Evolutionary conservation across 23 tunicate species (phyloP).

Genomic region (Halocynthia roretzi): DNA sequence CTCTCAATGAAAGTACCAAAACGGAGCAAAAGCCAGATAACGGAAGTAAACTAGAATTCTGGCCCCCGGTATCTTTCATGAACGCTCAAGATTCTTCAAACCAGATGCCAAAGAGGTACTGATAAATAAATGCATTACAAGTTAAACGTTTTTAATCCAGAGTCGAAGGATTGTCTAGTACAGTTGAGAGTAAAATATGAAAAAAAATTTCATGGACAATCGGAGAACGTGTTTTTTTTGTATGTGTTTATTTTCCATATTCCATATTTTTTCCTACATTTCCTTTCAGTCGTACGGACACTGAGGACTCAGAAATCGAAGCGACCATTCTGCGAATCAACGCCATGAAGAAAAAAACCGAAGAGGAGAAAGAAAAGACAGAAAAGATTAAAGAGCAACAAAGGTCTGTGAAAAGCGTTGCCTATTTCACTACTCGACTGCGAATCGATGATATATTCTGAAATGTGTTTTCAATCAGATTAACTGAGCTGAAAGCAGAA

Average conservation of each 20-base stretch:
- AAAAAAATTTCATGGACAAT: too few species aligned
- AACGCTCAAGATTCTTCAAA: not conserved
- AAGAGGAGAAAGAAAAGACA: constrained; percentile 29
- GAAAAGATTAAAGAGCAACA: too few species aligned
- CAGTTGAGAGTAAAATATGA: too few species aligned
- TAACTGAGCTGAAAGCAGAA: not conserved
- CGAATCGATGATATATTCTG: not conserved
- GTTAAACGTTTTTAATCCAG: too few species aligned
- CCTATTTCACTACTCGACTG: not conserved
- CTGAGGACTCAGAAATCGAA: not conserved
- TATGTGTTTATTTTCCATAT: too few species aligned
- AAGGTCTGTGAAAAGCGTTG: too few species aligned
- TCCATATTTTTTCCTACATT: not conserved
- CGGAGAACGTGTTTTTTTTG: too few species aligned
- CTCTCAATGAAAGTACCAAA: not conserved
- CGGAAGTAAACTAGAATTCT: not conserved
- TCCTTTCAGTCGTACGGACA: not conserved
- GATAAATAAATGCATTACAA: too few species aligned
- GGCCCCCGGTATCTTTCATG: not conserved
- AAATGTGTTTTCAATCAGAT: not conserved
- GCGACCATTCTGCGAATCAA: not conserved
- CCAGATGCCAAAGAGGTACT: too few species aligned
- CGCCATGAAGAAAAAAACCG: constrained; percentile 38
- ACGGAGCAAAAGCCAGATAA: not conserved
- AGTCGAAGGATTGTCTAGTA: too few species aligned